Evolutionary conservation across 2,113 vertebrate genomes (phyloP).

Genomic region (Galeopterus variegatus): DNA sequence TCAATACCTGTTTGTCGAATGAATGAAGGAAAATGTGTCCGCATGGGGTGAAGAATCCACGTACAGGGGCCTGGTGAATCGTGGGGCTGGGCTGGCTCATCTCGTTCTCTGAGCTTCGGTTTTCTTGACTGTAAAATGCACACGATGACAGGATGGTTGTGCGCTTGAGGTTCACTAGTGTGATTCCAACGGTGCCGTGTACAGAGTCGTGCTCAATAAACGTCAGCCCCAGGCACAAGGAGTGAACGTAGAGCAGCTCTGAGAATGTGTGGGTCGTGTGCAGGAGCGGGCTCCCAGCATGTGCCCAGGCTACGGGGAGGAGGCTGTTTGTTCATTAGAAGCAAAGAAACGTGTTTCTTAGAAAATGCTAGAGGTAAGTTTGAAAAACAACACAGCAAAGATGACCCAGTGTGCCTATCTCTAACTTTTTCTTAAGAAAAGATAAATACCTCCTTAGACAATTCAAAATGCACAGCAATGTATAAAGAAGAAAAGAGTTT

Average conservation of each 20-base stretch:
- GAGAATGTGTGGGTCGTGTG: too few relatives aligned
- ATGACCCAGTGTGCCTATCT: rapidly evolving
- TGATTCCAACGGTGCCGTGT: rapidly evolving
- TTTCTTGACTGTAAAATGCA: not conserved
- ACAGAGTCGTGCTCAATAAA: rapidly evolving
- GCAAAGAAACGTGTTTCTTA: not conserved
- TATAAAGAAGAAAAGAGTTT: not conserved
- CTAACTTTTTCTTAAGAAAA: not conserved
- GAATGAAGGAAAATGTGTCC: too few relatives aligned
- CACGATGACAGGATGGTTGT: rapidly evolving
- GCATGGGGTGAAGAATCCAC: rapidly evolving
- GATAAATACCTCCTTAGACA: not conserved
- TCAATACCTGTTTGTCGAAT: rapidly evolving
- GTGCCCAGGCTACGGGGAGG: not conserved
- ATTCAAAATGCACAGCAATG: not conserved
- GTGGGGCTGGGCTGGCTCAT: rapidly evolving
- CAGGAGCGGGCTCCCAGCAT: not conserved
- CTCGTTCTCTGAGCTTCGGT: not conserved
- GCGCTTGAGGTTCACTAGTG: rapidly evolving
- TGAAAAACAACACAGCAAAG: not conserved
- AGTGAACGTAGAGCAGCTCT: not conserved
- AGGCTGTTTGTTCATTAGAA: rapidly evolving
- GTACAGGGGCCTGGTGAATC: rapidly evolving
- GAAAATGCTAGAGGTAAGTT: too few relatives aligned
- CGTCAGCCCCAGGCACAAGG: rapidly evolving